Base-by-base conservation (phyloP, 2,888 invertebrate species). In the Elegia similella region DNA sequence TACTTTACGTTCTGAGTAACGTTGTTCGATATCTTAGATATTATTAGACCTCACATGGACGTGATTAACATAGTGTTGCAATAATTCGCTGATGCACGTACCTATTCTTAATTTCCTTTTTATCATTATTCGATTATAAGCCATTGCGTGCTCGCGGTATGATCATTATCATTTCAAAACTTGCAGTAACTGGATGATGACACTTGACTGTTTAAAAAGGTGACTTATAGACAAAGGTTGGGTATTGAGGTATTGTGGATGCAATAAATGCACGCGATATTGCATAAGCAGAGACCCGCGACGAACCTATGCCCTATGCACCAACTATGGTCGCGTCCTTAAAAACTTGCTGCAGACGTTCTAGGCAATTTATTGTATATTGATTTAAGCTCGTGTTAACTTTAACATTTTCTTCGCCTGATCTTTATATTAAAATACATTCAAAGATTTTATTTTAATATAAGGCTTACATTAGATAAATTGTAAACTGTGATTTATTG, bases 211-310 rank as follows among this genome's bases (percentile, higher is more conserved):
- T 74, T 72, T 77, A 82, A 80, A 80, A 76, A 78, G 69, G 76
- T 69, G 62, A 65, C 70, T 73, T 34, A 8, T 29, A 65, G 66
- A 76, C 69, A 88, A 88, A 88, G 87, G 87, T 87, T 87, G 82
- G 73, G 75, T 72, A 77, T 78, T 82, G 82, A 82, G 74, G 75
- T 72, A 77, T 78, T 82, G 82, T 80, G 66, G 76, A 70, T 77
- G 82, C 86, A 84, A 81, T 81, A 78, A 80, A 79, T 84, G 80
- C 82, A 77, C 73, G 72, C 75, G 64, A 64, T 60, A 64, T 88
- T 88, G 84, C 88, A 72, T 78, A 77, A 84, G 61, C 52, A 48
- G 65, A 63, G 66, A 69, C 69, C 69, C 63, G 67, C 67, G 70
- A 70, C 72, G 73, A 77, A 76, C 70, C 73, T 70, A 68, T 76